phyloP scores from a whole-genome alignment of 2,113 vertebrate genomes.

The Macaca mulatta region DNA sequence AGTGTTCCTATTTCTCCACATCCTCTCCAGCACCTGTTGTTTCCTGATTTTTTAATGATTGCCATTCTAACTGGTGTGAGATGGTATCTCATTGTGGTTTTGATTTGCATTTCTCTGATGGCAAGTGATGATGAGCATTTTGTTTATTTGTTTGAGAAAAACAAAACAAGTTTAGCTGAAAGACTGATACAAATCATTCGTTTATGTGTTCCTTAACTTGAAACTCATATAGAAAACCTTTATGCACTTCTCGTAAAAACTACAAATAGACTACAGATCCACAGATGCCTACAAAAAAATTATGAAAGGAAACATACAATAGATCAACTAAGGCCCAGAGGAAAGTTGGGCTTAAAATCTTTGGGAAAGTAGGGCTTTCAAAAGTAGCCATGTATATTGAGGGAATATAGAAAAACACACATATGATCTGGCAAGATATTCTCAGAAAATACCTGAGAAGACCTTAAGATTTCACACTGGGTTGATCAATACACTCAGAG shows the following conservation, averaged over 20 bases:
- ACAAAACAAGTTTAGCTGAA: background rate
- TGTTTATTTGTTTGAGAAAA: too few relatives aligned
- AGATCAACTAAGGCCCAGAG: background rate
- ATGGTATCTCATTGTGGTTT: too few relatives aligned
- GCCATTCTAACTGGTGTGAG: too few relatives aligned
- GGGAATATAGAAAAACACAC: background rate
- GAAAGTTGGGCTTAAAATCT: background rate
- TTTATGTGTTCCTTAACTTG: background rate
- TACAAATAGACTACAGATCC: background rate
- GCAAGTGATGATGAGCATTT: too few relatives aligned
- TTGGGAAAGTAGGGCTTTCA: background rate
- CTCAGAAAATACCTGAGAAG: background rate
- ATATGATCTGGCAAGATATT: background rate
- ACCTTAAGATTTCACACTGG: background rate
- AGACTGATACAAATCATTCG: background rate
- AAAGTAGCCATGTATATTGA: background rate
- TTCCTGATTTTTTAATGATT: too few relatives aligned
- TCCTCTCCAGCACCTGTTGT: too few relatives aligned
- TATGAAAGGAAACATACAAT: background rate
- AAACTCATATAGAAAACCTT: background rate
- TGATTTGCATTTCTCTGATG: too few relatives aligned
- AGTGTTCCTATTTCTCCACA: too few relatives aligned
- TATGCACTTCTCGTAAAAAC: background rate
- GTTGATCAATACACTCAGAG: background rate
- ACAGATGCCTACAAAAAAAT: background rate